Base-by-base conservation (phyloP, 2,888 invertebrate species). In the Leucozona laternaria region DNA sequence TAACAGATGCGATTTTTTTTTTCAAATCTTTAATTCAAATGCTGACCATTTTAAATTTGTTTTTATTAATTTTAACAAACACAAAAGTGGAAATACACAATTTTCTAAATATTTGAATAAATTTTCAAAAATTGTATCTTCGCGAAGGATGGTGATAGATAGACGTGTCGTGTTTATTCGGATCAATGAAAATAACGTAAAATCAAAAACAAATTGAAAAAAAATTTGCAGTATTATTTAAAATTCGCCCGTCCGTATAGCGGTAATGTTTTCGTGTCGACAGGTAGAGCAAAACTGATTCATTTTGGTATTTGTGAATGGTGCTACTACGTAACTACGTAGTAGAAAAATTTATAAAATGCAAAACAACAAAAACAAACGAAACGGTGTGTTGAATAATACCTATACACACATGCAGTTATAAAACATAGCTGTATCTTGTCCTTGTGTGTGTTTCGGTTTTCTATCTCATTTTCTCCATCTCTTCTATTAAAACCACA, bases 251-350 rank as follows among this genome's bases (percentile, higher is more conserved):
- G 80, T 73, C 68, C 81, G 80, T 81, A 77, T 45, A 53, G 43
- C 53, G 53, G 66, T 50, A 45, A 17, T 64, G 79, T 60, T 75
- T 68, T 66, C 78, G 75, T 79, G 75, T 66, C 82, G 81, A 86
- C 86, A 86, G 86, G 86, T 86, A 86, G 75, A 82, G 82, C 79
- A 78, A 86, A 82, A 86, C 86, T 86, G 64, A 85, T 81, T 77
- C 31, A 85, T 81, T 85, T 81, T 64, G 64, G 85, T 85, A 75
- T 85, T 76, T 85, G 85, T 81, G 85, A 85, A 81, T 85, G 77
- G 68, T 25, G 66, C 43, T 62, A 25, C 43, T 43, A 62, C 40
- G 43, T 28, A 64, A 43, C 62, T 62, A 78, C 68, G 62, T 80
- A 85, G 85, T 80, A 72, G 68, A 57, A 68, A 72, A 80, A 15